Conservation (phyloP, 2,888 invertebrate genomes). For the Metacarcinus magister region DNA sequence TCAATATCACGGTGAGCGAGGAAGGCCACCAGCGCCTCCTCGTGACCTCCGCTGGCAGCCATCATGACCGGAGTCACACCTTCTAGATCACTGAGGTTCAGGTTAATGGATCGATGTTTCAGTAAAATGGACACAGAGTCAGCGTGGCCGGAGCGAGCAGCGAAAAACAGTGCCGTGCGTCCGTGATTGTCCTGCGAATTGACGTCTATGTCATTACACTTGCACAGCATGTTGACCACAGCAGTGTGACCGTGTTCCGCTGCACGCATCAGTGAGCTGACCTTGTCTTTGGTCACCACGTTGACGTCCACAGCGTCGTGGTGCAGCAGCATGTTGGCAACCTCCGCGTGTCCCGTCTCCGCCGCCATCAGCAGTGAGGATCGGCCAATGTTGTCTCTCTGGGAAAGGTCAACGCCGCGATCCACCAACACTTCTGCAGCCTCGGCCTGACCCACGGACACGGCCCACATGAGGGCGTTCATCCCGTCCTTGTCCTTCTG, state of each 20-base stretch:
- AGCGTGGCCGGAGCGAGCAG: constrained; percentile 80
- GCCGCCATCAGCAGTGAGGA: constrained; percentile 81
- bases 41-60: constrained; percentile 79
- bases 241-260: constrained; percentile 79
- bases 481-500: constrained; percentile 78
- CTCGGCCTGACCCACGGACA: constrained; percentile 80
- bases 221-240: constrained; percentile 79
- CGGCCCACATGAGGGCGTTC: constrained; percentile 82
- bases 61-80: constrained; percentile 76
- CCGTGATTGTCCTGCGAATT: constrained; percentile 80
- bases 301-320: constrained; percentile 79
- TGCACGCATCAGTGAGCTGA: constrained; percentile 81
- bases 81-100: constrained; percentile 75
- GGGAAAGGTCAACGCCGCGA: constrained; percentile 68
- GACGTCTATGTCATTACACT: constrained; percentile 76
- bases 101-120: constrained; percentile 70
- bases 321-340: constrained; percentile 73
- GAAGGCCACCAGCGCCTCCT: constrained; percentile 76
- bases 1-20: constrained; percentile 63
- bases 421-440: constrained; percentile 73
- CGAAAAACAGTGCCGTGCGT: constrained; percentile 77
- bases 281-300: constrained; percentile 78
- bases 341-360: constrained; percentile 79
- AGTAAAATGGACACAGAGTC: constrained; percentile 78
- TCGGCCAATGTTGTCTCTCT: constrained; percentile 80